phyloP scores from a whole-genome alignment of 2,113 vertebrate species.

The Cololabis saira region DNA sequence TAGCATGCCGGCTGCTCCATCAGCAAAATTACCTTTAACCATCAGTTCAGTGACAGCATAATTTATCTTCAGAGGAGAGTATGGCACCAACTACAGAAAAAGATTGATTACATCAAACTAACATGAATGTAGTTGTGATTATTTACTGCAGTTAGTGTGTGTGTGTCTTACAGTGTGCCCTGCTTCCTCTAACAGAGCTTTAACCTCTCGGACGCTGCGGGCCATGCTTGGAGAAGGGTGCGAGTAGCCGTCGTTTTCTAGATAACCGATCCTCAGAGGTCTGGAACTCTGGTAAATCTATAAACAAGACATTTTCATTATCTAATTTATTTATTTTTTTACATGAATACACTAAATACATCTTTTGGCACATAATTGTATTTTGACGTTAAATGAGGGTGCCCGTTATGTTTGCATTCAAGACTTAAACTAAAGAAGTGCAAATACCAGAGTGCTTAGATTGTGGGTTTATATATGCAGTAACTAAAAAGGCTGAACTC shows the following conservation, averaged over 20 bases:
- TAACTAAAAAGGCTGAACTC: too few species aligned
- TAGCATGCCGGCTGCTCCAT: constrained; percentile 74
- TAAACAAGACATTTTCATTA: not conserved
- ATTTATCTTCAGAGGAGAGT: constrained; percentile 64
- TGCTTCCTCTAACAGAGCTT: constrained; percentile 86
- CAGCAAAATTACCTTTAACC: constrained; percentile 68
- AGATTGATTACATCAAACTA: not conserved
- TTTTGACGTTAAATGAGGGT: too few species aligned
- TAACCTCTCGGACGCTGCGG: constrained; percentile 85
- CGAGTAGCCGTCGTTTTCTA: constrained; percentile 82
- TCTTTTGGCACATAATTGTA: too few species aligned
- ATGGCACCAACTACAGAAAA: constrained; percentile 86
- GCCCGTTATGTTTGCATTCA: too few species aligned
- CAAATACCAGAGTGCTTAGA: too few species aligned
- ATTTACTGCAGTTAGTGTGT: too few species aligned
- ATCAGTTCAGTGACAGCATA: constrained; percentile 53
- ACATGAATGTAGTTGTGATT: not conserved
- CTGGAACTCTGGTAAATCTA: constrained; percentile 86
- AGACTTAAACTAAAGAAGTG: too few species aligned
- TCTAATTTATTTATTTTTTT: too few species aligned
- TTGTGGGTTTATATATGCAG: too few species aligned
- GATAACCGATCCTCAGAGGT: constrained; percentile 89
- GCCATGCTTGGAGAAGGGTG: constrained; percentile 86
- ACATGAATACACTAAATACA: too few species aligned
- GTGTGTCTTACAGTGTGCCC: constrained; percentile 87